Percentiles rank a stretch among this genome's conserved stretches.
Evolutionary conservation across 2,113 vertebrate species (phyloP).

Genomic region (Nycticebus coucang): DNA sequence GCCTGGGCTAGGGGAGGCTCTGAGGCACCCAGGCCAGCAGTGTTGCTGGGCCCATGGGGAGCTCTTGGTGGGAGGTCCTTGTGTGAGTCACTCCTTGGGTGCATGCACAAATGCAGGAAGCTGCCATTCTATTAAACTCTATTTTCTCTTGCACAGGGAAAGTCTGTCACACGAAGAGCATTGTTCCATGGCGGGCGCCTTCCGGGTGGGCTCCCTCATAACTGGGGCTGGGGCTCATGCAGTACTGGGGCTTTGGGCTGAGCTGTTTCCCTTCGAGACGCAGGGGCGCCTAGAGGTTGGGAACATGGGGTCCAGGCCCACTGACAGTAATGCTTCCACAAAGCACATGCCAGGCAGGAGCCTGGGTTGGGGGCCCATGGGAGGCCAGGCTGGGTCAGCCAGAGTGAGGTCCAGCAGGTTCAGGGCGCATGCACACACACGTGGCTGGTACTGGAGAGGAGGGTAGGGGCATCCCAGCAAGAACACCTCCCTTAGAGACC

Average conservation of each 20-base stretch:
- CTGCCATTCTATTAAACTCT: conserved; percentile 54
- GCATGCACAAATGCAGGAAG: conserved; percentile 77
- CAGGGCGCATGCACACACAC: too few species aligned
- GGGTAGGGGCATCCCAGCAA: not conserved
- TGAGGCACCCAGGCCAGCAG: not conserved
- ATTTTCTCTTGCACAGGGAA: conserved; percentile 68
- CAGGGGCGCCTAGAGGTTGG: conserved; percentile 46
- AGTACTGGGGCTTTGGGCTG: not conserved
- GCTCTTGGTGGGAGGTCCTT: conserved; percentile 15
- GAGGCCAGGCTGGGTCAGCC: not conserved
- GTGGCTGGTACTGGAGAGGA: not conserved
- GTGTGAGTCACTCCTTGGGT: conserved; percentile 48
- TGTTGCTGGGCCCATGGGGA: not conserved
- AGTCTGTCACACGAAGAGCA: conserved; percentile 52
- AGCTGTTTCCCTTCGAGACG: conserved; percentile 66
- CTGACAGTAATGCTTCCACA: not conserved
- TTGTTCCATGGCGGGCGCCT: conserved; percentile 38
- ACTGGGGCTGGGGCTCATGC: not conserved
- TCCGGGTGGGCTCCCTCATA: conserved; percentile 36
- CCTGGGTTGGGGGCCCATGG: not conserved
- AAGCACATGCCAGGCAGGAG: fast-evolving
- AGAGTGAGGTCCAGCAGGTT: not conserved
- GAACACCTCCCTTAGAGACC: not conserved
- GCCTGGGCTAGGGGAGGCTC: too few species aligned
- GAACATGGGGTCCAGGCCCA: not conserved